Evolutionary conservation across 2,888 invertebrate genomes (phyloP).

Genomic region (Tipula unca): DNA sequence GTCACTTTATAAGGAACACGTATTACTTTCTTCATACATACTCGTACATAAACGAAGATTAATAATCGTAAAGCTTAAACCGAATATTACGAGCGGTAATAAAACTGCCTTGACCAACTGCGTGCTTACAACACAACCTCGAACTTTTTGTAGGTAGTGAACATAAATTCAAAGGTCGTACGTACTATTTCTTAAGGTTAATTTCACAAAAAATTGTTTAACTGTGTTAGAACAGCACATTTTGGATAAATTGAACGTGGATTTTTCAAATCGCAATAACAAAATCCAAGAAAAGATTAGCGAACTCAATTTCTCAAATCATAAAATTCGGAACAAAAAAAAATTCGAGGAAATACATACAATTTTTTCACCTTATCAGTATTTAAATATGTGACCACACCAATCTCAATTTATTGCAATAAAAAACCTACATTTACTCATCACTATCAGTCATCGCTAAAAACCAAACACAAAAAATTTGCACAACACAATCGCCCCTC

Average conservation of each 20-base stretch:
- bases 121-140: not conserved
- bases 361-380: not conserved
- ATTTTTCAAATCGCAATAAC: not conserved
- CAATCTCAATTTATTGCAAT: not conserved
- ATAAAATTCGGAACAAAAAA: not conserved
- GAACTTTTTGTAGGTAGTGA: not conserved
- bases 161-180: not conserved
- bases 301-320: not conserved
- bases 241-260: not conserved
- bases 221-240: not conserved
- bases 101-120: no score
- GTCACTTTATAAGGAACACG: no score
- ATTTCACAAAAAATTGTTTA: not conserved
- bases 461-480: not conserved
- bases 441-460: not conserved
- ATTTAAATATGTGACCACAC: not conserved
- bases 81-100: no score
- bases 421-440: not conserved
- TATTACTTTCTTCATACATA: no score
- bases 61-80: no score
- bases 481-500: slow-evolving; percentile 57
- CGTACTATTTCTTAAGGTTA: not conserved
- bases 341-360: not conserved
- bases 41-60: no score
- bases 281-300: not conserved